A percentile compares a stretch with the other conserved stretches of the same genome.
Conservation (phyloP, 1,140 invertebrate species). For the Diprion similis region DNA sequence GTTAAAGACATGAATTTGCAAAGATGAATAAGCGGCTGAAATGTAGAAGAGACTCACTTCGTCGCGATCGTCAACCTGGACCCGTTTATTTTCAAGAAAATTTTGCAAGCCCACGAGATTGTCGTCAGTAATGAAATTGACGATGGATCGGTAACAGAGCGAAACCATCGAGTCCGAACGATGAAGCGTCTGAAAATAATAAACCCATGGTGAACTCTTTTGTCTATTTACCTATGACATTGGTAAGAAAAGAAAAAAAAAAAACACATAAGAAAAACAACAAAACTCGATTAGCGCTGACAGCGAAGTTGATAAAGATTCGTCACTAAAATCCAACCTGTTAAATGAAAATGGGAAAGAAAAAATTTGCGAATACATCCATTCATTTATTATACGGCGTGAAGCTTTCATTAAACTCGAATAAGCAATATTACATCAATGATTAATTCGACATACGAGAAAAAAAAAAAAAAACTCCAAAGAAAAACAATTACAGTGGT, state of each 20-base stretch:
- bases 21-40: neutral
- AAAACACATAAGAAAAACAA: neutral
- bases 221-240: constrained; percentile 10
- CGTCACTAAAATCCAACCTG: too few relatives aligned
- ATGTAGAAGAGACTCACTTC: constrained; percentile 68
- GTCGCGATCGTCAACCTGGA: constrained; percentile 88
- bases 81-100: constrained; percentile 82
- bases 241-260: constrained; percentile 9
- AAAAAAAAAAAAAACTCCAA: too few relatives aligned
- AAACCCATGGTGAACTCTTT: constrained; percentile 11
- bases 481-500: too few relatives aligned
- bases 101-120: constrained; percentile 79
- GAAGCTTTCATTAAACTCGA: neutral
- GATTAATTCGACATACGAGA: neutral
- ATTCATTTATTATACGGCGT: neutral
- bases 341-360: neutral
- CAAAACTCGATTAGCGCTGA: constrained; percentile 9
- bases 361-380: constrained; percentile 12
- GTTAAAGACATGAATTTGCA: neutral
- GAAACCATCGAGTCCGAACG: constrained; percentile 87
- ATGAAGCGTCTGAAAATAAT: constrained; percentile 64
- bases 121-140: constrained; percentile 81
- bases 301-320: constrained; percentile 2
- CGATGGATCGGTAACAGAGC: constrained; percentile 79
- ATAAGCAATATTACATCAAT: neutral